Evolutionary conservation across 2,113 vertebrate species (phyloP), one percentile per base, ranked within the genome.

Genomic region (Leptobrachium leishanense): DNA sequence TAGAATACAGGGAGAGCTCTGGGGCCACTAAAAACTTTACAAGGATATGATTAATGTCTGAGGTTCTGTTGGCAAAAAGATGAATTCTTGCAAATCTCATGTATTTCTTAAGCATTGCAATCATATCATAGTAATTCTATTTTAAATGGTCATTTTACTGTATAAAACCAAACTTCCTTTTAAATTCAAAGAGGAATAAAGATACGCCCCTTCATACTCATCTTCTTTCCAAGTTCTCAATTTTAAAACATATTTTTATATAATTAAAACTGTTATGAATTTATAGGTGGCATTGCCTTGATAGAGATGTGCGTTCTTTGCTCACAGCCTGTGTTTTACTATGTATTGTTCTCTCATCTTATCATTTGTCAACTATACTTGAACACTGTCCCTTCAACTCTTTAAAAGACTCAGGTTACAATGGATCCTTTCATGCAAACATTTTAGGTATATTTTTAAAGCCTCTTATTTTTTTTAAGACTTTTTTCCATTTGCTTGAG

Each of bases 401-500:
- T 68, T 70, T 71, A 63, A 70, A 15, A 64, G 9, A 79, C 41
- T 62, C 6, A 50, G 72, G 6, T 67, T 74, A 62, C 8, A 7
- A 50, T 68, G 54, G 54, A 39, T 74, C 69, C 55, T 67, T 64
- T 80, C 40, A 67, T 65, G 46, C 50, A 39, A 57, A 12, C 46
- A 65, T 73, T 55, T 74, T 68, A 68, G 66, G 72, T 50, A 81
- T 68, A 63, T 64, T 80, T 20, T 74, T 74, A 55, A 74, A 68
- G 41, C 72, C 20, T 31, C 20, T 31, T 31, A 31, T 31, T 31
- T 46, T 59, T 80, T 80, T 70, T 63, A 12, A 11, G 64, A 68
- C 42, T 80, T 80, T 80, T 81, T 81, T 74, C 64, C 65, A 81
- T 68, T 81, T 81, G 72, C 78, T 81, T 74, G 78, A 81, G 78